These are phyloP conservation scores for Alcis repandata DNA, from an alignment of 2,888 invertebrate genomes.

Conservation along the genomic window DNA sequence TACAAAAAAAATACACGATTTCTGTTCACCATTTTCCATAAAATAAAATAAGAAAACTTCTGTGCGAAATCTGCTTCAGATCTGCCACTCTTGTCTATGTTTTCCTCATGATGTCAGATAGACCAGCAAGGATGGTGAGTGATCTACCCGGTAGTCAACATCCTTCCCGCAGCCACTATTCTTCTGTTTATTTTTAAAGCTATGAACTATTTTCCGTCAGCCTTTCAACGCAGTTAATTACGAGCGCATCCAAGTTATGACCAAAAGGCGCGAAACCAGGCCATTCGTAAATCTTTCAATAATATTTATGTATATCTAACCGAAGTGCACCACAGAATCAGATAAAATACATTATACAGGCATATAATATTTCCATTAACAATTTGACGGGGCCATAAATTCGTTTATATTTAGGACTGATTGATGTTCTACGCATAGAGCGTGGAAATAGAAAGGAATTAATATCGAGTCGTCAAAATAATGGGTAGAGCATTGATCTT, in stretches of 20 bases:
- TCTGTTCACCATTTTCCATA: too few relatives aligned
- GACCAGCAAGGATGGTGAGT: too few relatives aligned
- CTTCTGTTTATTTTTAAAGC: background rate
- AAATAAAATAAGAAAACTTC: too few relatives aligned
- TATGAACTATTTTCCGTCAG: background rate
- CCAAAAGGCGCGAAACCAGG: background rate
- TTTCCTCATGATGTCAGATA: too few relatives aligned
- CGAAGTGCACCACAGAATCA: conserved; percentile 55
- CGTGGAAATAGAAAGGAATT: conserved; percentile 41
- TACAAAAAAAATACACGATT: background rate
- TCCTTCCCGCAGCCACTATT: background rate
- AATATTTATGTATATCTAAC: conserved; percentile 49
- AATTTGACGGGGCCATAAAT: conserved; percentile 50
- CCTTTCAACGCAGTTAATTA: background rate
- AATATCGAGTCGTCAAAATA: conserved; percentile 46
- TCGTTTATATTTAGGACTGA: conserved; percentile 56
- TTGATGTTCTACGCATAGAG: conserved; percentile 60
- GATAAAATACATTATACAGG: conserved; percentile 37
- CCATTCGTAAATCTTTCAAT: conserved; percentile 33
- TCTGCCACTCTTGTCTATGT: too few relatives aligned
- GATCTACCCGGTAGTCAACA: too few relatives aligned
- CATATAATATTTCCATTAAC: conserved; percentile 65
- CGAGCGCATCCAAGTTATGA: background rate
- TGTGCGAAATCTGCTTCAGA: too few relatives aligned
- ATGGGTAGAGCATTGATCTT: conserved; percentile 51